A percentile compares a stretch with the other conserved stretches of the same genome.
phyloP scores from a whole-genome alignment of 2,888 invertebrate species.

The Eumerus sabulonum region DNA sequence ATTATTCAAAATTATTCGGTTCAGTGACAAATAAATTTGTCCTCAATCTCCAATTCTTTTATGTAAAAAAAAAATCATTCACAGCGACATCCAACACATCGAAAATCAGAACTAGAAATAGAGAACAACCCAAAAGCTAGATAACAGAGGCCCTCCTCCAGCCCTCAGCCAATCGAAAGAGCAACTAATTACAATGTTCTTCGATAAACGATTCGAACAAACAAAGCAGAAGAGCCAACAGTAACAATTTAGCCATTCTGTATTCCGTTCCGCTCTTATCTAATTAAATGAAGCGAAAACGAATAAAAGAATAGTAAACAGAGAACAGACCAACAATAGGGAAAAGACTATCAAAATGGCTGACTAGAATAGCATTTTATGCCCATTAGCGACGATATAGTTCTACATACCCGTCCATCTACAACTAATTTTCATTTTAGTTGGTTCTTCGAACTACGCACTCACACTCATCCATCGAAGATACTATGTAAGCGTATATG shows the following conservation, averaged over 20 bases:
- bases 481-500: slow-evolving; percentile 8
- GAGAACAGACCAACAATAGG: too few relatives aligned
- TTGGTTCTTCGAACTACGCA: slow-evolving; percentile 27
- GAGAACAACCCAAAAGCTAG: slow-evolving; percentile 14
- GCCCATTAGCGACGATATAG: slow-evolving; percentile 31
- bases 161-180: slow-evolving; percentile 37
- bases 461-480: slow-evolving; percentile 14
- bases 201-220: too few relatives aligned
- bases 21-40: slow-evolving; percentile 10
- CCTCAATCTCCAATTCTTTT: slow-evolving; percentile 2
- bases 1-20: slow-evolving; percentile 9
- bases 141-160: slow-evolving; percentile 28
- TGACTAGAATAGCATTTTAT: slow-evolving; percentile 46
- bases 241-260: slow-evolving; percentile 36
- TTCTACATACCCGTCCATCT: slow-evolving; percentile 23
- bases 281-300: slow-evolving; percentile 65
- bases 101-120: too few relatives aligned
- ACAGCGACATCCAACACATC: too few relatives aligned
- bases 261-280: slow-evolving; percentile 62
- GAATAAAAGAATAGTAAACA: slow-evolving; percentile 12
- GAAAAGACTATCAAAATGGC: slow-evolving; percentile 63
- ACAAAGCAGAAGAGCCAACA: slow-evolving; percentile 7
- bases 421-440: slow-evolving; percentile 35
- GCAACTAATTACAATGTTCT: slow-evolving; percentile 30
- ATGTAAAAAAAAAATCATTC: slow-evolving; percentile 1